phyloP scores from a whole-genome alignment of 2,888 invertebrate species.

The Cabera pusaria region DNA sequence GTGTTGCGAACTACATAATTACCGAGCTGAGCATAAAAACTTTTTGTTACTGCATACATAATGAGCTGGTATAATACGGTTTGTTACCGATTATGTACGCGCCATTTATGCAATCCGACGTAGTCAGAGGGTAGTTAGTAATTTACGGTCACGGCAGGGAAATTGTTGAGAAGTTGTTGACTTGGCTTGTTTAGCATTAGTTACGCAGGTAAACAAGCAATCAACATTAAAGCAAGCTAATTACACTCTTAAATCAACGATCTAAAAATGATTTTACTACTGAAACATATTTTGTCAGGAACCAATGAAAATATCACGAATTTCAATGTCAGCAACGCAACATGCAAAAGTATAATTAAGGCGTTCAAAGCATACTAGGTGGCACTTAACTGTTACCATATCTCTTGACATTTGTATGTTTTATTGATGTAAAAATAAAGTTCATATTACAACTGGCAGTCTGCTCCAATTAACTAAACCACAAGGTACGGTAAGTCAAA shows the following conservation, averaged over 20 bases:
- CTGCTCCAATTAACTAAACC: conserved; percentile 11
- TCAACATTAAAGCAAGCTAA: too few relatives aligned
- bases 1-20: conserved; percentile 19
- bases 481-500: conserved; percentile 6
- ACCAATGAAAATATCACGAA: neutral
- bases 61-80: conserved; percentile 9
- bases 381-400: neutral
- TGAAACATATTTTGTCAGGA: too few relatives aligned
- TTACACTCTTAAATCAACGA: too few relatives aligned
- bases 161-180: too few relatives aligned
- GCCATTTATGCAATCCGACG: too few relatives aligned
- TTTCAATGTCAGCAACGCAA: conserved; percentile 28
- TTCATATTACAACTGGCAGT: neutral
- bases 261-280: too few relatives aligned
- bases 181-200: too few relatives aligned
- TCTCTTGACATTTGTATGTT: neutral
- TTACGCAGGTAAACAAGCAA: too few relatives aligned
- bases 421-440: neutral
- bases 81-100: conserved; percentile 1
- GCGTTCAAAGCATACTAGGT: conserved; percentile 2
- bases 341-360: conserved; percentile 25
- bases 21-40: conserved; percentile 9
- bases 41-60: conserved; percentile 24
- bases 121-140: too few relatives aligned
- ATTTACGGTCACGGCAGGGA: too few relatives aligned